phyloP scores from a whole-genome alignment of 2,113 vertebrate genomes.

The Vulpes lagopus region DNA sequence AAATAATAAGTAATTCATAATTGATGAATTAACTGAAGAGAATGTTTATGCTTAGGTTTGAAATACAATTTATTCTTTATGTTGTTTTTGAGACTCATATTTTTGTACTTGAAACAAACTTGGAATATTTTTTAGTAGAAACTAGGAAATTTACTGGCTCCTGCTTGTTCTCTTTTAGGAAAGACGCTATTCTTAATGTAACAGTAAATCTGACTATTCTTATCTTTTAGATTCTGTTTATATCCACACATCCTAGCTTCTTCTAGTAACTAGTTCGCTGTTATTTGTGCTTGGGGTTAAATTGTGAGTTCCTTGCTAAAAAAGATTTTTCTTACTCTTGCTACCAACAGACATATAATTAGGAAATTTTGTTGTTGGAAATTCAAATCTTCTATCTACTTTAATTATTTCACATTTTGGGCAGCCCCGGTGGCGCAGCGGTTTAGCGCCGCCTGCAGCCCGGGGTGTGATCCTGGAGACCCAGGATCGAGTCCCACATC shows the following conservation, averaged over 20 bases:
- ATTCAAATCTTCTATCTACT: constrained; percentile 15
- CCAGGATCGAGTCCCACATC: too few species aligned
- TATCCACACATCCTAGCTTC: constrained; percentile 7
- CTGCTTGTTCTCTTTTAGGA: constrained; percentile 9
- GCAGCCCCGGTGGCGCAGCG: too few species aligned
- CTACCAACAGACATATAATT: not conserved
- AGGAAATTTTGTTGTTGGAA: constrained; percentile 1
- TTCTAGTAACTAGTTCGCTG: not conserved
- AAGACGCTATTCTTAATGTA: constrained; percentile 6
- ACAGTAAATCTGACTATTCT: constrained; percentile 23
- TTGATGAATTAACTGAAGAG: constrained; percentile 26
- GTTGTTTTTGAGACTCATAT: not conserved
- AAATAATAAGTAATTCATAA: constrained; percentile 2
- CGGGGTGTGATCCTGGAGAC: too few species aligned
- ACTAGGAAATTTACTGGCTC: not conserved
- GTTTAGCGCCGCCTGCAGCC: too few species aligned
- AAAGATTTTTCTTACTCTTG: not conserved
- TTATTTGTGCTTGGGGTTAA: constrained; percentile 3
- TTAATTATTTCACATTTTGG: constrained; percentile 50
- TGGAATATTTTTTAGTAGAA: constrained; percentile 18
- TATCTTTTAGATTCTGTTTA: constrained; percentile 25
- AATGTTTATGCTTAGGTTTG: constrained; percentile 41
- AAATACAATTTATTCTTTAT: constrained; percentile 51
- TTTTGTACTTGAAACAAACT: constrained; percentile 39
- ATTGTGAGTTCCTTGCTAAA: constrained; percentile 18